Base-by-base conservation (phyloP, 2,888 invertebrate species). In the Julus scanicus region DNA sequence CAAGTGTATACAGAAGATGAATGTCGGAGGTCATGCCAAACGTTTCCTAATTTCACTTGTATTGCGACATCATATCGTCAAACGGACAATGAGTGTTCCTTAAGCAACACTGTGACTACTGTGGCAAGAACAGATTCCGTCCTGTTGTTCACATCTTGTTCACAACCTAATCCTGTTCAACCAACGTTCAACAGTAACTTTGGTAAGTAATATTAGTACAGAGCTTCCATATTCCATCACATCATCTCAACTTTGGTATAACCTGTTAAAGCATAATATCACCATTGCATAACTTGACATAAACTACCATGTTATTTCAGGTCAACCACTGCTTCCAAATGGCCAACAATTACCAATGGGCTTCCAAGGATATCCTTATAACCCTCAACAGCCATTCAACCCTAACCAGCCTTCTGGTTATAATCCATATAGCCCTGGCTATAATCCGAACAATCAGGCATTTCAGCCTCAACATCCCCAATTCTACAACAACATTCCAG, bases 21-120 rank as follows among this genome's bases (percentile, higher is more conserved):
- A 88, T 93, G 93, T 89, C 91, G 92, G 88, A 90, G 92, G 15
- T 91, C 92, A 80, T 93, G 93, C 90, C 87, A 87, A 53, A 88
- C 88, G 0, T 88, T 84, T 40, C 40, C 49, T 11, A 88, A 88
- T 84, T 88, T 88, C 87, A 87, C 88, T 37, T 88, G 88, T 49
- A n/a, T 49, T 57, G 87, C 84, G 11, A 84, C 87, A 6, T 37
- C 87, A n/a, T 88, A 88, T 84, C 87, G 88, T 40, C 87, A 87
- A 29, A 87, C 71, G 11, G n/a, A 49, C n/a, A n/a, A 63, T 17
- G 88, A 88, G 44, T 88, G 88, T 57, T 44, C 87, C 1, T 29
- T 88, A 15, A 88, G 88, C 84, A 57, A n/a, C 17, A 57, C 57
- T 9, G 87, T 80, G n/a, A 80, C 88, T 6, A 44, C 63, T 4